Evolutionary conservation across 1,140 invertebrate genomes (phyloP).

Genomic region (Elysia chlorotica): DNA sequence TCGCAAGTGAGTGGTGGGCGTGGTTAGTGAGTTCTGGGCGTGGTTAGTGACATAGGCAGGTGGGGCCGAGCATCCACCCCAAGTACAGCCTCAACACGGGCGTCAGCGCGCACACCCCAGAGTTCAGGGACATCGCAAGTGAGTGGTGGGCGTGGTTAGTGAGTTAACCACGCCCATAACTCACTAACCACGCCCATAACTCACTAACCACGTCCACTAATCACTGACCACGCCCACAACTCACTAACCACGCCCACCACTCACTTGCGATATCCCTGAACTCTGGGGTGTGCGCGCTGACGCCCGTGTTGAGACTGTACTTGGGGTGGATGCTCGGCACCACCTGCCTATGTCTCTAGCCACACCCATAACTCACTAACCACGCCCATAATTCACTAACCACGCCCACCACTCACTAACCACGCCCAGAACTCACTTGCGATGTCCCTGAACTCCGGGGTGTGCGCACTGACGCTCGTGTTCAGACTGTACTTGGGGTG

Average conservation of each 20-base stretch:
- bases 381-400: too few relatives aligned
- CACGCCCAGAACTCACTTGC: too few relatives aligned
- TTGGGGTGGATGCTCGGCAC: slow-evolving; percentile 58
- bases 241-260: too few relatives aligned
- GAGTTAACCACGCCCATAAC: too few relatives aligned
- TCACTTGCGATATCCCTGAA: slow-evolving; percentile 46
- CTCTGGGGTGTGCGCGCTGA: slow-evolving; percentile 45
- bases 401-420: too few relatives aligned
- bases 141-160: not conserved
- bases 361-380: too few relatives aligned
- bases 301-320: slow-evolving; percentile 49
- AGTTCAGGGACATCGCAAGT: not conserved
- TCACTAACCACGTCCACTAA: too few relatives aligned
- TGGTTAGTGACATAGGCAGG: not conserved
- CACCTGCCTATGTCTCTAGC: too few relatives aligned
- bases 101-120: too few relatives aligned
- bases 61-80: not conserved
- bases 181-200: too few relatives aligned
- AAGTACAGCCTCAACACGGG: too few relatives aligned
- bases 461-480: slow-evolving; percentile 44
- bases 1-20: slow-evolving; percentile 29
- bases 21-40: not conserved
- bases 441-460: slow-evolving; percentile 44
- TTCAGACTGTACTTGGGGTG: slow-evolving; percentile 57
- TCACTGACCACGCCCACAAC: too few relatives aligned